Percentiles rank a stretch among this genome's conserved stretches.
These are phyloP conservation scores for Larimichthys polyactis DNA, from an alignment of 2,113 vertebrate species.

Conservation along the genomic window DNA sequence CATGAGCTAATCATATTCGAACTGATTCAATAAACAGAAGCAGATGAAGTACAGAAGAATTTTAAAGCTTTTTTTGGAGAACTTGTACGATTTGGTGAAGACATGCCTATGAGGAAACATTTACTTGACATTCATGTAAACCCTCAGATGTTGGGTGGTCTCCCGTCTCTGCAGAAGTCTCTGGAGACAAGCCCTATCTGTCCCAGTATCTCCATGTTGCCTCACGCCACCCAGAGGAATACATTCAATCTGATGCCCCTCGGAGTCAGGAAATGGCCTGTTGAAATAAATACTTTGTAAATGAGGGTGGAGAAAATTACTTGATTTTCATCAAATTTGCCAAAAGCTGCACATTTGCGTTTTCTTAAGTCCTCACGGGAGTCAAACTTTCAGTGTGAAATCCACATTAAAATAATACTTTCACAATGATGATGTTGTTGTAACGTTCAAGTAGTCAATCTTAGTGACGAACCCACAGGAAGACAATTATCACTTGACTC, in stretches of 20 bases:
- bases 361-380: background rate
- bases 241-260: conserved; percentile 75
- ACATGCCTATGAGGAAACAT: conserved; percentile 4
- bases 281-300: conserved; percentile 63
- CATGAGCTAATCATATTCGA: background rate
- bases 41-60: background rate
- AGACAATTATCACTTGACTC: background rate
- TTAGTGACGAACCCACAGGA: background rate
- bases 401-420: background rate
- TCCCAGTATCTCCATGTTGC: conserved; percentile 39
- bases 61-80: background rate
- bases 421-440: background rate
- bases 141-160: conserved; percentile 50
- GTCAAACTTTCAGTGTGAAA: background rate
- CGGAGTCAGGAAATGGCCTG: conserved; percentile 71
- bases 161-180: conserved; percentile 39
- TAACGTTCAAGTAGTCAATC: background rate
- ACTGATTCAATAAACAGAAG: conserved; percentile 38
- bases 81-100: background rate
- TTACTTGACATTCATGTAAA: background rate
- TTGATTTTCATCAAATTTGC: conserved; percentile 54
- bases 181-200: conserved; percentile 42
- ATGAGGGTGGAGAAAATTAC: conserved; percentile 55
- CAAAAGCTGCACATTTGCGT: conserved; percentile 48
- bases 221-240: conserved; percentile 50